phyloP scores from a whole-genome alignment of 2,797 vertebrate genomes.

The Bradypodion pumilum region DNA sequence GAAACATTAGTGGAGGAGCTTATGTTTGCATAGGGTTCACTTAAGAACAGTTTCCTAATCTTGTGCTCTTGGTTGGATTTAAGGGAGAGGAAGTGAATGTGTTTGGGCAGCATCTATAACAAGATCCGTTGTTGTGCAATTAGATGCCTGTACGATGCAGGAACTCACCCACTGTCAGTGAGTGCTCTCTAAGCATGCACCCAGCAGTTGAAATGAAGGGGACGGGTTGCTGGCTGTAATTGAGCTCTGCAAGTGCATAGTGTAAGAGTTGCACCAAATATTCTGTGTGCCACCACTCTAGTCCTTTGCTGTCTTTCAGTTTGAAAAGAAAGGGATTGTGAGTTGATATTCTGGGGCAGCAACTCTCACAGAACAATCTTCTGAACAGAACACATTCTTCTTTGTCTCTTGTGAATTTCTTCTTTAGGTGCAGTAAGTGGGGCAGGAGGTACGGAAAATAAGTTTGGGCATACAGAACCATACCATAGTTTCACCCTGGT shows the following conservation, averaged over 20 bases:
- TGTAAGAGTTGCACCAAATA: not conserved
- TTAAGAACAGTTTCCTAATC: constrained; percentile 4
- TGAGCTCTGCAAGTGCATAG: not conserved
- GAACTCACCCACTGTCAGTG: not conserved
- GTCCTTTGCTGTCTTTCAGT: not conserved
- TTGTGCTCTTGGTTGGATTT: not conserved
- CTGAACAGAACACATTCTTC: too few species aligned
- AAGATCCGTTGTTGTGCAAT: not conserved
- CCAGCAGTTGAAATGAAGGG: not conserved
- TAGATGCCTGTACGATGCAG: not conserved
- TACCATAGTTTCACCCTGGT: not conserved
- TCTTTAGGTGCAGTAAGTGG: not conserved
- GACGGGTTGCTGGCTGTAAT: not conserved
- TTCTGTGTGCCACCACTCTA: not conserved
- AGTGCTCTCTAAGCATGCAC: not conserved
- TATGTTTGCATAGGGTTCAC: not conserved
- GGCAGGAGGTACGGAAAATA: not conserved
- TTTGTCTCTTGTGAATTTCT: not conserved
- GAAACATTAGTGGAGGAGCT: not conserved
- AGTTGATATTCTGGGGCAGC: not conserved
- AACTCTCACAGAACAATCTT: not conserved
- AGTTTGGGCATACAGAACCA: not conserved
- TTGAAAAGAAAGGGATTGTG: not conserved
- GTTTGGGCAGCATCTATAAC: not conserved
- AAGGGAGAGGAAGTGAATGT: not conserved